phyloP scores from a whole-genome alignment of 2,797 vertebrate species.

The Myotis vivesi region DNA sequence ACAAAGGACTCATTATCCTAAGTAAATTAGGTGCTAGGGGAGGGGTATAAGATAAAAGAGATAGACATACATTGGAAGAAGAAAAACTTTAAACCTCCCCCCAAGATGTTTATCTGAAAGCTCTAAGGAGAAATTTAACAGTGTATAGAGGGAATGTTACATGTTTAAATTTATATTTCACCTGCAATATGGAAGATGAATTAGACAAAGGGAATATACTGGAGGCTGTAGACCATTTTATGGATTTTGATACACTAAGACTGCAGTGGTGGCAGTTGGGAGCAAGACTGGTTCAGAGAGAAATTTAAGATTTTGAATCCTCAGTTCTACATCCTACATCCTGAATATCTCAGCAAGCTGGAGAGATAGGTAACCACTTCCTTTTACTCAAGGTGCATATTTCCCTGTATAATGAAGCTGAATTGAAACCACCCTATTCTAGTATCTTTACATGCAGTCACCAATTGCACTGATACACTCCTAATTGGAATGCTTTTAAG shows the following conservation, averaged over 20 bases:
- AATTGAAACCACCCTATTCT: not conserved
- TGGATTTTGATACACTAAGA: not conserved
- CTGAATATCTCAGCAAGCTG: not conserved
- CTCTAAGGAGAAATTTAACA: not conserved
- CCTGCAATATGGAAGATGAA: not conserved
- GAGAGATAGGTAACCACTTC: not conserved
- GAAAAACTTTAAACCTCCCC: not conserved
- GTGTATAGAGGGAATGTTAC: not conserved
- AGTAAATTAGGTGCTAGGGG: not conserved
- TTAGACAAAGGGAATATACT: not conserved
- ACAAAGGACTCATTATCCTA: not conserved
- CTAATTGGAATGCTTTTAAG: not conserved
- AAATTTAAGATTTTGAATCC: not conserved
- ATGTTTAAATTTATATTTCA: not conserved
- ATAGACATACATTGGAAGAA: not conserved
- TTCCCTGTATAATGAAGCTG: not conserved
- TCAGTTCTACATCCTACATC: not conserved
- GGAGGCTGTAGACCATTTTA: not conserved
- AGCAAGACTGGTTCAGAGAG: not conserved
- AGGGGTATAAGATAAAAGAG: not conserved
- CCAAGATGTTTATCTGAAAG: not conserved
- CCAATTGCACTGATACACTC: not conserved
- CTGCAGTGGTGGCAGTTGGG: too few relatives aligned
- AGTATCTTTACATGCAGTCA: not conserved
- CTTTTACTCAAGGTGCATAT: not conserved